Evolutionary conservation across 2,888 invertebrate species (phyloP), one percentile per base, ranked within the genome.

Genomic region (Schizotus pectinicornis): DNA sequence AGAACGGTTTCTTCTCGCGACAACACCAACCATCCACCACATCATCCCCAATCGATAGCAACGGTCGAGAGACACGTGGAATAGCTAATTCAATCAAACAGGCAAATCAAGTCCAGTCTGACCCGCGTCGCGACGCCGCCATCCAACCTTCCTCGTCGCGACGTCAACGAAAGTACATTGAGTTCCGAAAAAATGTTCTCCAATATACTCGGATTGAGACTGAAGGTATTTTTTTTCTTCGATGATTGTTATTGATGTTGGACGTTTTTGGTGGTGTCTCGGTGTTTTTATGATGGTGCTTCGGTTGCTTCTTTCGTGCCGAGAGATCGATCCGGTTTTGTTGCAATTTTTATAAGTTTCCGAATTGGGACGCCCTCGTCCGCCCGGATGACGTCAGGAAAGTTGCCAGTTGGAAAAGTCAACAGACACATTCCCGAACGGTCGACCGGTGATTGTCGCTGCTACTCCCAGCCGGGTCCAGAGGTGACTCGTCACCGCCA

Each of bases 191-290:
- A 38, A 39, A 62, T 64, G 64, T 53, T 54, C 30, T 52, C 49
- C 12, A 62, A 64, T 54, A 61, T 64, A 13, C 52, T 64, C 11
- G 64, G 64, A 60, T 62, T 62, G 51, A 49, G 56, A 7, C 36
- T 64, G 6, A 64, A 62, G 64, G 64, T 64, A 63, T 32, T 45
- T 49, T 13, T 41, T 34, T 14, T 51, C 35, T 47, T 22, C 11
- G 39, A 31, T 38, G 22, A 13, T 38, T 13, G 31, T 31, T 12
- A 2, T 33, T 3, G 8, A 14, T 42, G 33, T 46, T 48, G 55
- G 39, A 54, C 47, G 45, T n/a, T n/a, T 36, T 47, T 37, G 34
- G 45, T 30, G 42, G 42, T 38, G 48, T 48, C 48, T 47, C 6
- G n/a, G n/a, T n/a, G n/a, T n/a, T n/a, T n/a, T n/a, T n/a, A n/a